These are phyloP conservation scores for Siphamia tubifer DNA, from an alignment of 2,113 vertebrate species.

Conservation along the genomic window DNA sequence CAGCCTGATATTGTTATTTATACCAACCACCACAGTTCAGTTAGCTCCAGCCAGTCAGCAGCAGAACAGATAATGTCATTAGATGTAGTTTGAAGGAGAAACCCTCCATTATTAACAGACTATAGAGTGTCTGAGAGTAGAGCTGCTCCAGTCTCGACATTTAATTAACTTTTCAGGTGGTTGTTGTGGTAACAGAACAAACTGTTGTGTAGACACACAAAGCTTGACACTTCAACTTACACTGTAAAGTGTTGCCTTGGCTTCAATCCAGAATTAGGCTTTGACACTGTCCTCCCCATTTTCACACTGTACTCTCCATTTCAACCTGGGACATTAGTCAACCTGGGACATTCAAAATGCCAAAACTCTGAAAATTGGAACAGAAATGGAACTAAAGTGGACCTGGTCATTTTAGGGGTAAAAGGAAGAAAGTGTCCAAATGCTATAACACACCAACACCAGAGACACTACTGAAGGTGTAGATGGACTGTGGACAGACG, in stretches of 20 bases:
- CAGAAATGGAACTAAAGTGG: background rate
- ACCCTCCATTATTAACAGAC: slow-evolving; percentile 8
- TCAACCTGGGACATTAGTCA: too few species aligned
- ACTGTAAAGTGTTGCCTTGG: background rate
- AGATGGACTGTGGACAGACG: background rate
- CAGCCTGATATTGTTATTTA: slow-evolving; percentile 6
- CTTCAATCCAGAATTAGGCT: background rate
- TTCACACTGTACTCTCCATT: too few species aligned
- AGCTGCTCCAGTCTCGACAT: slow-evolving; percentile 20
- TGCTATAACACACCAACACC: background rate
- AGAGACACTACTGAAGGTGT: background rate
- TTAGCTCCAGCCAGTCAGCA: slow-evolving; percentile 4
- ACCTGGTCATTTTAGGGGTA: background rate
- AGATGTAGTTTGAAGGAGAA: slow-evolving; percentile 16
- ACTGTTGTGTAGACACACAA: background rate
- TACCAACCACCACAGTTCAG: slow-evolving; percentile 1
- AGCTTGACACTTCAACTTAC: background rate
- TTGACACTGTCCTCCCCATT: background rate
- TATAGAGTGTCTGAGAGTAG: background rate
- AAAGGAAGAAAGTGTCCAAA: background rate
- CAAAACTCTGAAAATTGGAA: background rate
- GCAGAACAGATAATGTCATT: slow-evolving; percentile 26
- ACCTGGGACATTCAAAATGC: background rate
- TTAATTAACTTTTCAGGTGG: slow-evolving; percentile 13
- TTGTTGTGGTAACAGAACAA: background rate